These are phyloP conservation scores for Linurgus olivaceus DNA, from an alignment of 2,797 vertebrate species.

Conservation along the genomic window DNA sequence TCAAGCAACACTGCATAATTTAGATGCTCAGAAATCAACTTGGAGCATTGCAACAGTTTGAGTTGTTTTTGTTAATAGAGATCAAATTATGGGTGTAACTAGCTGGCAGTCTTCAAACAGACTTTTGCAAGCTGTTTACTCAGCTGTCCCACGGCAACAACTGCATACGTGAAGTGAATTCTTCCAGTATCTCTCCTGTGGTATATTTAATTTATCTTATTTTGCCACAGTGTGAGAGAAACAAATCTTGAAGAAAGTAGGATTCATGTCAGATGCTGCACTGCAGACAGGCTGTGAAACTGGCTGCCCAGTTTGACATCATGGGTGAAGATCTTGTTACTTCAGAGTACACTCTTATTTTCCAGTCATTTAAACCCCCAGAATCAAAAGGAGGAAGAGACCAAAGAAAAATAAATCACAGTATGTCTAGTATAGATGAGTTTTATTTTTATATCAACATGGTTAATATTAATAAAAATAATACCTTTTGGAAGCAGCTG, in stretches of 20 bases:
- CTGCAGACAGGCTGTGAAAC: background rate
- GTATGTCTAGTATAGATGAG: background rate
- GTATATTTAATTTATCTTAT: conserved; percentile 71
- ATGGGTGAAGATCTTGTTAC: background rate
- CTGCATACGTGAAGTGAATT: conserved; percentile 79
- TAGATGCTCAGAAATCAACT: conserved; percentile 66
- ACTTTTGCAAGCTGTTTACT: conserved; percentile 82
- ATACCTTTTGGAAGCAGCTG: background rate
- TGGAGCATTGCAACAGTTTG: conserved; percentile 69
- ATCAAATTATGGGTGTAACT: conserved; percentile 86
- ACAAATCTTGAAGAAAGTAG: background rate
- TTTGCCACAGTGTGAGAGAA: conserved; percentile 65
- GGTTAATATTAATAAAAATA: background rate
- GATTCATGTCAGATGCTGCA: background rate
- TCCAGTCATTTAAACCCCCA: background rate
- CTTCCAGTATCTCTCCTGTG: conserved; percentile 74
- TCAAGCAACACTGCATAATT: conserved; percentile 75
- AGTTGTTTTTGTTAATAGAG: conserved; percentile 84
- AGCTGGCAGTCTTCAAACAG: conserved; percentile 80
- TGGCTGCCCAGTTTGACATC: background rate
- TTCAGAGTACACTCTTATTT: background rate
- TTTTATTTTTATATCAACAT: background rate
- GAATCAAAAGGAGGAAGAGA: background rate
- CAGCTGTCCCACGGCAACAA: conserved; percentile 81
- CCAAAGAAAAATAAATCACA: background rate